Conservation (phyloP, 2,113 vertebrate species). For the Sylvia atricapilla region DNA sequence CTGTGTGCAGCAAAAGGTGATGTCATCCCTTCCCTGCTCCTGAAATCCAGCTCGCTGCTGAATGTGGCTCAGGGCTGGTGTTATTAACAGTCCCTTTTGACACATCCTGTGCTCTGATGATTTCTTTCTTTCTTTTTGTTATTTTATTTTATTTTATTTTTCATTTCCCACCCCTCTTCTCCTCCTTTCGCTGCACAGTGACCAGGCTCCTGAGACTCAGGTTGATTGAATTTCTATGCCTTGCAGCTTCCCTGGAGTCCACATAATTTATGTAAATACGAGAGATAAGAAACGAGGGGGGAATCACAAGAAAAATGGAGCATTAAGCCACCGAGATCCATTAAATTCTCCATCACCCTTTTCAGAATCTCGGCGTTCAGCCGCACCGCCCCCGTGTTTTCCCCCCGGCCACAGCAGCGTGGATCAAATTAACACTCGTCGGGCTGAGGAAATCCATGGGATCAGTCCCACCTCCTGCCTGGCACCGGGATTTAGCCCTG, state of each 20-base stretch:
- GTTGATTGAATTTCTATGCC: constrained; percentile 57
- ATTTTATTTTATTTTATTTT: neutral
- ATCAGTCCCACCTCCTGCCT: neutral
- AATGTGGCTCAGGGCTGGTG: neutral
- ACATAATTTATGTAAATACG: constrained; percentile 61
- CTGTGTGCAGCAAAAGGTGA: constrained; percentile 48
- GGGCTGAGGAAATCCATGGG: constrained; percentile 14
- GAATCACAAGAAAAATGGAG: constrained; percentile 56
- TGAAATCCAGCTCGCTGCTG: neutral
- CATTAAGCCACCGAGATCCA: constrained; percentile 61
- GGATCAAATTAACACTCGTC: constrained; percentile 4
- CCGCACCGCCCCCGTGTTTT: neutral
- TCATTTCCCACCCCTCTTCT: neutral
- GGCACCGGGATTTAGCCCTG: neutral
- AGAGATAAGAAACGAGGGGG: constrained; percentile 53
- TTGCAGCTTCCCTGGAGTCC: constrained; percentile 50
- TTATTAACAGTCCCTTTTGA: neutral
- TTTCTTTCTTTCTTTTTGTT: neutral
- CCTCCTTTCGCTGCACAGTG: neutral
- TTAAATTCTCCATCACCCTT: constrained; percentile 62
- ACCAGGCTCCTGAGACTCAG: constrained; percentile 44
- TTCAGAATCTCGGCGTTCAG: constrained; percentile 19
- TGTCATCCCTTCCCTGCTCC: constrained; percentile 42
- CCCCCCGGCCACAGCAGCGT: neutral
- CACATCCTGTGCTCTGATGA: neutral